Evolutionary conservation across 2,888 invertebrate species (phyloP), one percentile per base, ranked within the genome.

Genomic region (Spilarctia lutea): DNA sequence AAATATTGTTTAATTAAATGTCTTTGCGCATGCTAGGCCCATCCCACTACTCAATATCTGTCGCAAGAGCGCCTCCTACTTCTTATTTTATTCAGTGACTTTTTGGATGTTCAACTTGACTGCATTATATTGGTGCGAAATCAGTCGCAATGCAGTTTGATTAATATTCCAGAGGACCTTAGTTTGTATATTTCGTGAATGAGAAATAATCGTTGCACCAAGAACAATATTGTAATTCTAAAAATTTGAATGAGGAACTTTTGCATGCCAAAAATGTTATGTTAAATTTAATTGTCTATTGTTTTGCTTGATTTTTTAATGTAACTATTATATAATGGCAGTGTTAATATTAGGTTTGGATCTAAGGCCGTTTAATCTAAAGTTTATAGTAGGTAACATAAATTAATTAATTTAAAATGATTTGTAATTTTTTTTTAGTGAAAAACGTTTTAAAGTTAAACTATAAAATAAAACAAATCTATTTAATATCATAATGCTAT

Each of bases 1-100:
- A 83, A 88, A 91, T 89, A 90, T 91, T 89, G 90, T 85, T 83
- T 86, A 86, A 86, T 91, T 91, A 93, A 92, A 90, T 89, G 89
- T 94, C 92, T 94, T 92, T 95, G 96, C 96, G 96, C 96, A 96
- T 95, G 94, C 89, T 94, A 94, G 87, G 95, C 94, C 95, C 96
- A 91, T 93, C 96, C 96, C 96, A 94, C 95, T 89, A 96, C 96
- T 96, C 96, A 95, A 96, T 96, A 96, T 95, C 95, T 94, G 95
- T 96, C 96, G 92, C 90, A 87, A 86, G 91, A 92, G 92, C 93
- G 91, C 95, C 95, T 95, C 95, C 95, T 96, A 94, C 94, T 94
- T 94, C 91, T 95, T 95, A 94, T 95, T 95, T 95, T 94, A 94
- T 94, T 94, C 93, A 91, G 92, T 88, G 87, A 86, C 88, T 91